A percentile compares a stretch with the other conserved stretches of the same genome.
phyloP scores from a whole-genome alignment of 1,140 invertebrate species.

The Hestina assimilis region DNA sequence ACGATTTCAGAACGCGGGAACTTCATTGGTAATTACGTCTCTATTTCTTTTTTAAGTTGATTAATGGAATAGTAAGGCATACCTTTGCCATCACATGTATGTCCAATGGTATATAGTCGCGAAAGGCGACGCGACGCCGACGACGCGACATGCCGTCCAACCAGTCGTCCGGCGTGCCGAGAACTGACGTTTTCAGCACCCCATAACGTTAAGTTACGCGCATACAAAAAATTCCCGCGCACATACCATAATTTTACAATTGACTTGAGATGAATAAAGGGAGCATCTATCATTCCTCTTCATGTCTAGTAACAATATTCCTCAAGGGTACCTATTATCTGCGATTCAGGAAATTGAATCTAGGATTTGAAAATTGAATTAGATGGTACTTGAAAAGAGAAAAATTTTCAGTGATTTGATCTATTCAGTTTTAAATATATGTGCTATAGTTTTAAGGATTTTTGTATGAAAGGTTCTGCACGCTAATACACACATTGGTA shows the following conservation, averaged over 20 bases:
- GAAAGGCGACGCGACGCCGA: constrained; percentile 66
- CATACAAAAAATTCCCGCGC: constrained; percentile 38
- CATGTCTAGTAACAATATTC: constrained; percentile 1
- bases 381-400: neutral
- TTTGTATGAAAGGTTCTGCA: too few relatives aligned
- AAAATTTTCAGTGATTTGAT: neutral
- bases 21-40: neutral
- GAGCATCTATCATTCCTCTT: neutral
- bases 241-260: constrained; percentile 38
- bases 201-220: constrained; percentile 27
- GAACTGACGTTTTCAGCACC: constrained; percentile 40
- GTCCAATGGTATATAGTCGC: constrained; percentile 73
- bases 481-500: too few relatives aligned
- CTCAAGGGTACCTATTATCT: neutral
- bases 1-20: neutral
- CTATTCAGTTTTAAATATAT: neutral
- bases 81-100: constrained; percentile 72
- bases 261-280: constrained; percentile 16
- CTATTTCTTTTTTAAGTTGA: neutral
- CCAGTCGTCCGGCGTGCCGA: constrained; percentile 42
- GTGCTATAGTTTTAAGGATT: too few relatives aligned
- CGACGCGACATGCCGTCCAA: constrained; percentile 62
- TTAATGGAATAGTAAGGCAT: constrained; percentile 19
- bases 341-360: constrained; percentile 5
- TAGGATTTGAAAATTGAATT: neutral